Percentiles rank a stretch among this genome's conserved stretches.
These are phyloP conservation scores for Xyliphius kryptos DNA, from an alignment of 2,113 vertebrate genomes.

Conservation along the genomic window DNA sequence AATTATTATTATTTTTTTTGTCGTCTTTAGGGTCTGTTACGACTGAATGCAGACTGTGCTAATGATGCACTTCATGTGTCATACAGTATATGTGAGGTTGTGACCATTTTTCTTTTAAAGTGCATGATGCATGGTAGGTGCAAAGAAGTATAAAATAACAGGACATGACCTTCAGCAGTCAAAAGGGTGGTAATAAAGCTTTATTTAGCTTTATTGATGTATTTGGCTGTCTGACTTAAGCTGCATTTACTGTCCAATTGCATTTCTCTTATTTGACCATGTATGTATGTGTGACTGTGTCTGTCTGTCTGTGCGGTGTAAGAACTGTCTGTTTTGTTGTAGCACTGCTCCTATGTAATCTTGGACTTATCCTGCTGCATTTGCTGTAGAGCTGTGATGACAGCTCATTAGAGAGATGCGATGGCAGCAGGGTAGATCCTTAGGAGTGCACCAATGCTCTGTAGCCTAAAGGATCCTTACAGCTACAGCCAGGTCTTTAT, in stretches of 20 bases:
- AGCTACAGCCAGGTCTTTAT: conserved; percentile 18
- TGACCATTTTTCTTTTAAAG: conserved; percentile 2
- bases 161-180: conserved; percentile 7
- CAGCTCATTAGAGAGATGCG: conserved; percentile 30
- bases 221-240: not conserved
- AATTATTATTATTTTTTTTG: no score
- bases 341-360: conserved; percentile 11
- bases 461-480: conserved; percentile 26
- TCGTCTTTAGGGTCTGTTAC: not conserved
- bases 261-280: not conserved
- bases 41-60: not conserved
- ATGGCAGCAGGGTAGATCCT: conserved; percentile 26
- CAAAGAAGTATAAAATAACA: conserved; percentile 1
- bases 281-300: no score
- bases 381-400: conserved; percentile 26
- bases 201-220: conserved; percentile 14
- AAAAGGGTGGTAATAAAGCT: conserved; percentile 7
- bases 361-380: conserved; percentile 27
- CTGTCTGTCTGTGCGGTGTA: not conserved
- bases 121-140: conserved; percentile 7
- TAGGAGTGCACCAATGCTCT: conserved; percentile 15
- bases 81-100: not conserved
- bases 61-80: conserved; percentile 3
- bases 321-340: conserved; percentile 4
- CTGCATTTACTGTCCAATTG: not conserved